Base-by-base conservation (phyloP, 2,888 invertebrate species). In the Adelognathus sp. region DNA sequence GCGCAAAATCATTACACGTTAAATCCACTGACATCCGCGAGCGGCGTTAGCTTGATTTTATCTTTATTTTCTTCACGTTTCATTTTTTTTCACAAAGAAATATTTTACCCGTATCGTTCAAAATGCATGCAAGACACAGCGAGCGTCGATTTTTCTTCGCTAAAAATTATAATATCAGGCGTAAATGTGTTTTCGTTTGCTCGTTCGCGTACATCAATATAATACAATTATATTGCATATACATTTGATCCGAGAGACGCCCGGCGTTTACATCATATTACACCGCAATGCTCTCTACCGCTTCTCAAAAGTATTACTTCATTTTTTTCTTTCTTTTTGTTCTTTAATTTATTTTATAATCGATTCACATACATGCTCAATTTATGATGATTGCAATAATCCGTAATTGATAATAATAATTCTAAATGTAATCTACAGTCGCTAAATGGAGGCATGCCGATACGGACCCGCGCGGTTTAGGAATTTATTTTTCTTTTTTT, bases 391-490 rank as follows among this genome's bases (percentile, higher is more conserved):
- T 71, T 61, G 70, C 79, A 67, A 75, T 75, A 66, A 72, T 72
- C 66, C 66, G 54, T 67, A 69, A 67, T 69, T 52, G 58, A 58
- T 71, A 29, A 61, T 71, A 54, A 63, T 79, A 61, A 79, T 66
- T 54, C 69, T 9, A 64, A 81, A 82, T 61, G 69, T 76, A 82
- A 66, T 70, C 76, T 69, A 80, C 81, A 83, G 24, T 58, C 61
- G 58, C 82, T 86, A 84, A 72, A 79, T 70, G 74, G 81, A 83
- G 81, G 79, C 81, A 79, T 85, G 80, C 79, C 80, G 74, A 46
- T 56, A 70, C 50, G 50, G 36, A 56, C 39, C 64, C 61, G 33
- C 29, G 27, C 36, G 46, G 46, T 50, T 50, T 56, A 24, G 21
- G 31, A 46, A 64, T 61, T 56, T 29, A 6, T 80, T 76, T 76